Evolutionary conservation across 92 coral and sea anemone genomes (phyloP), one percentile per base, ranked within the genome.

Genomic region (Montipora capitata): DNA sequence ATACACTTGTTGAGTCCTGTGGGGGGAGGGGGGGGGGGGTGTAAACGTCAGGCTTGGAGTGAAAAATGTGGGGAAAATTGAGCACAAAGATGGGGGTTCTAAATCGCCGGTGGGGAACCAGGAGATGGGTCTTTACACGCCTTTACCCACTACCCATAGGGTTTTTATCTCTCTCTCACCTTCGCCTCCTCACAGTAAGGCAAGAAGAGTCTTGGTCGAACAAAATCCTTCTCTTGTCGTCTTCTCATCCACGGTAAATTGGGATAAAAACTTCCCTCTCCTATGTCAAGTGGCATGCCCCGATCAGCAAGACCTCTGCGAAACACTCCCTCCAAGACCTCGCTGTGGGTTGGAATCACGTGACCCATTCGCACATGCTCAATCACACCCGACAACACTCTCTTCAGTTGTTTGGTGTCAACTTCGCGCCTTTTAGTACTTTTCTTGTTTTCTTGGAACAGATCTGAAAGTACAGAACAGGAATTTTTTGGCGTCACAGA

Each of bases 281-380:
- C 99, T 10, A 97, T 97, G 58, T 97, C 99, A 57, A 97, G 85
- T 1, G 99, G 99, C 97, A 97, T 96, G 4, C 96, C 95, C 43
- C 96, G 89, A 73, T 95, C 96, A 59, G 91, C 89, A 6, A 97
- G 81, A n/a, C 98, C 95, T 43, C 96, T 88, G 20, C 88, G 95
- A 79, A 97, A 91, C 66, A 96, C 98, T 16, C 92, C 82, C 74
- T 96, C 95, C 39, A 95, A 78, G 11, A 97, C 81, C 10, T 87
- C 97, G 14, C 97, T 91, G 51, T 97, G 97, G 4, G 91, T 85
- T 5, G 99, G 99, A 10, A 97, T 69, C 54, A 97, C 85, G 75
- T 97, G 99, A 51, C 96, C 92, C 15, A 97, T 93, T 71, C 99
- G 93, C 17, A 97, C 96, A 76, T 94, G 94, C 40, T 91, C 92